Conservation (phyloP, 2,797 vertebrate genomes). For the Prunella strophiata region DNA sequence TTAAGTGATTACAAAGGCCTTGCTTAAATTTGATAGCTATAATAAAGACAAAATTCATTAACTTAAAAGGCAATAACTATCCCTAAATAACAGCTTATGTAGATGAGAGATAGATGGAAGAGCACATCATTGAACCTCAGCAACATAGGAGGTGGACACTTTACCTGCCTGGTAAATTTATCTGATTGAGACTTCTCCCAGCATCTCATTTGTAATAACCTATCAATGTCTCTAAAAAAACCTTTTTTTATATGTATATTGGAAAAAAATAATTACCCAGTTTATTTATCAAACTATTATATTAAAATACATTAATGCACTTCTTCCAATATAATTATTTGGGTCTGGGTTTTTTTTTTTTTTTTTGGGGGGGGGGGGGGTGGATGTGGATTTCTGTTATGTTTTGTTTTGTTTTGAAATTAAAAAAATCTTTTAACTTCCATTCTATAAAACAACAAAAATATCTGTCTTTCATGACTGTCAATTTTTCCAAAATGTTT, state of each 20-base stretch:
- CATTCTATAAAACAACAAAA: neutral
- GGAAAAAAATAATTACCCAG: neutral
- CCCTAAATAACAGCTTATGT: neutral
- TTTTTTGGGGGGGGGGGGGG: rapidly evolving
- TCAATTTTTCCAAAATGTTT: neutral
- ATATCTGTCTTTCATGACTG: neutral
- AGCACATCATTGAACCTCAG: rapidly evolving
- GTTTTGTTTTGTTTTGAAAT: neutral
- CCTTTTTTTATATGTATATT: rapidly evolving
- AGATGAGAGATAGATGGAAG: neutral
- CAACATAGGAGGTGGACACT: neutral
- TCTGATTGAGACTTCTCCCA: neutral
- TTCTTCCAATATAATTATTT: neutral
- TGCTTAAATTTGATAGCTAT: neutral
- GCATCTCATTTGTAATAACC: neutral
- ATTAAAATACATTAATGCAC: neutral
- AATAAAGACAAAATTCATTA: neutral
- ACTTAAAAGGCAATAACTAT: neutral
- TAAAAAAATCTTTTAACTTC: neutral
- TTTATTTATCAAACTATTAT: neutral
- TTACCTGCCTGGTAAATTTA: neutral
- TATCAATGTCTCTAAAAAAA: neutral
- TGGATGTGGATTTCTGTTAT: rapidly evolving
- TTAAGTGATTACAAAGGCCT: neutral
- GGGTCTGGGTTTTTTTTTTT: too few relatives aligned